A percentile compares a stretch with the other conserved stretches of the same genome.
Evolutionary conservation across 2,888 invertebrate species (phyloP).

Genomic region (Rhagonycha lutea): DNA sequence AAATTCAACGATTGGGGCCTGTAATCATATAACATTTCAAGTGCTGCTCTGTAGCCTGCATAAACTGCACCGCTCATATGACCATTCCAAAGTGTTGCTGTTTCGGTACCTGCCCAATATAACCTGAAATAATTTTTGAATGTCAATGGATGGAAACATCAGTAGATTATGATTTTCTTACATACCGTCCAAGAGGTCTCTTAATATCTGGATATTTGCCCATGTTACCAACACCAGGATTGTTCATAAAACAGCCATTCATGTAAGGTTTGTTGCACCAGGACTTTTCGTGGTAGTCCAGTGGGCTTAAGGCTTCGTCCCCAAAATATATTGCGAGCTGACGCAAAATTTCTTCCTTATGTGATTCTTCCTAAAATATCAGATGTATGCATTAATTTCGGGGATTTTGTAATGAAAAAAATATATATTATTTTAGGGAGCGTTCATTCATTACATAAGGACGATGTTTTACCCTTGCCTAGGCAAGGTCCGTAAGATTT

Average conservation of each 20-base stretch:
- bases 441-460: no score
- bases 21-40: conserved; percentile 42
- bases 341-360: conserved; percentile 34
- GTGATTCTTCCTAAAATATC: conserved; percentile 7
- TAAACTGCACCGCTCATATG: conserved; percentile 43
- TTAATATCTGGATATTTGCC: conserved; percentile 27
- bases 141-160: neutral
- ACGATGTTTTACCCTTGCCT: no score
- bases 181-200: conserved; percentile 32
- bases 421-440: no score
- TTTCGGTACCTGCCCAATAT: conserved; percentile 47
- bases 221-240: conserved; percentile 28
- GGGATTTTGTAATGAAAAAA: no score
- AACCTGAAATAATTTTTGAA: conserved; percentile 35
- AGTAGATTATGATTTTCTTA: neutral
- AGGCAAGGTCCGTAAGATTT: no score
- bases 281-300: conserved; percentile 37
- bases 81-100: conserved; percentile 44
- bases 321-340: conserved; percentile 42
- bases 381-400: no score
- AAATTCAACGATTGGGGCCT: conserved; percentile 39
- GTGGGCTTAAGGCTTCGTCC: conserved; percentile 37
- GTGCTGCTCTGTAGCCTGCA: conserved; percentile 43
- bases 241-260: conserved; percentile 17
- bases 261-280: conserved; percentile 33